These are phyloP conservation scores for Calliopum simillimum DNA, from an alignment of 2,888 invertebrate species.

Conservation along the genomic window DNA sequence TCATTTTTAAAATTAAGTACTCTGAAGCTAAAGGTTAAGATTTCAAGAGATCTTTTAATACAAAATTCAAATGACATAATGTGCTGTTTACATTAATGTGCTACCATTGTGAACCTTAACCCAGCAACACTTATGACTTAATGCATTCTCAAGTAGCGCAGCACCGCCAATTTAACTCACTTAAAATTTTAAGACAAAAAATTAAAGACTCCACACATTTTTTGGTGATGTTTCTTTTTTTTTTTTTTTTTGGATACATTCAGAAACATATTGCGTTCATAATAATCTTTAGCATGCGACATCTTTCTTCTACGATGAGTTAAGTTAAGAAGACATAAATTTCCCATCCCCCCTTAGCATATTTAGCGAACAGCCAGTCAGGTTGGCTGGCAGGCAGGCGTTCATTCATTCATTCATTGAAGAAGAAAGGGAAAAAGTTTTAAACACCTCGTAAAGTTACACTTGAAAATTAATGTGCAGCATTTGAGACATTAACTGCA, in stretches of 20 bases:
- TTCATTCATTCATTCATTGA: not conserved
- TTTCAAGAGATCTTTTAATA: too few relatives aligned
- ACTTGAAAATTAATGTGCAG: conserved; percentile 65
- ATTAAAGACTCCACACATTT: not conserved
- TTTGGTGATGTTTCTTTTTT: not conserved
- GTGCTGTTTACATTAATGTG: not conserved
- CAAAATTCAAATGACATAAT: too few relatives aligned
- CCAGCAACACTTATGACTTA: conserved; percentile 48
- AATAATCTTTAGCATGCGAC: conserved; percentile 20
- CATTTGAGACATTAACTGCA: conserved; percentile 60
- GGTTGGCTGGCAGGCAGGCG: not conserved
- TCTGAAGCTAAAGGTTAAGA: too few relatives aligned
- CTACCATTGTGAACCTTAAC: conserved; percentile 18
- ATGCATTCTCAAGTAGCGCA: conserved; percentile 58
- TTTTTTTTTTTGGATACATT: not conserved
- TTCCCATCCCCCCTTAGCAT: not conserved
- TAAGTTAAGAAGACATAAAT: conserved; percentile 1
- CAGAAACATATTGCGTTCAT: not conserved
- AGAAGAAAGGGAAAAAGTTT: not conserved
- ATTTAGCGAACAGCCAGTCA: not conserved
- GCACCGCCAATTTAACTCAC: not conserved
- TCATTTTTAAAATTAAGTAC: too few relatives aligned
- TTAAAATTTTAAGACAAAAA: conserved; percentile 9
- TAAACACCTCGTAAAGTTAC: conserved; percentile 54
- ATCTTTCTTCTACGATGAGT: conserved; percentile 16